phyloP scores from a whole-genome alignment of 2,888 invertebrate genomes.

The Drosophila tripunctata region DNA sequence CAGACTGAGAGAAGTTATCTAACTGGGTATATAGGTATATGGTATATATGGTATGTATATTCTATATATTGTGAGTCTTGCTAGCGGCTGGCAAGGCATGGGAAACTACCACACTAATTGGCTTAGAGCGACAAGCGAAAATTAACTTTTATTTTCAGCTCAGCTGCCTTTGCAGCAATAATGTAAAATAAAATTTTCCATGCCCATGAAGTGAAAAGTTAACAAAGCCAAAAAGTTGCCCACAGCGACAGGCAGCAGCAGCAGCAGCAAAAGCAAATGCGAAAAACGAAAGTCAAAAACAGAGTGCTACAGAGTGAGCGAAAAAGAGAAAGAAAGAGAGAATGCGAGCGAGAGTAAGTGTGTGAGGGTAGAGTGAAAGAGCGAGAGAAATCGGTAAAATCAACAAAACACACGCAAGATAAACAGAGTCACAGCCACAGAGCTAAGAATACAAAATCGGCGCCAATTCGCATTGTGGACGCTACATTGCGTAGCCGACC shows the following conservation, averaged over 20 bases:
- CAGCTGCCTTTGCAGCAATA: slow-evolving; percentile 58
- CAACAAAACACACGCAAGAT: slow-evolving; percentile 74
- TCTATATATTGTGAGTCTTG: background rate
- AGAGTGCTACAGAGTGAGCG: background rate
- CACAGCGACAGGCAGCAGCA: slow-evolving; percentile 41
- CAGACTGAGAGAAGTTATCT: slow-evolving; percentile 9
- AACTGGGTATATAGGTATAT: background rate
- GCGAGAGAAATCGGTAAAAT: slow-evolving; percentile 67
- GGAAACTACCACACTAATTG: slow-evolving; percentile 67
- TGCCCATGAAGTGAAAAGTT: slow-evolving; percentile 63
- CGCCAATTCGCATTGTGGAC: slow-evolving; percentile 40
- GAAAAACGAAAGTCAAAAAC: background rate
- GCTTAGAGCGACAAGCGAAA: slow-evolving; percentile 79
- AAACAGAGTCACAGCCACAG: slow-evolving; percentile 36
- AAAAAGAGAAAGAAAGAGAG: background rate
- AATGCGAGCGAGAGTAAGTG: slow-evolving; percentile 43
- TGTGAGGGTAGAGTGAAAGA: no score
- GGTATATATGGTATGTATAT: background rate
- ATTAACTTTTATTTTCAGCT: slow-evolving; percentile 74
- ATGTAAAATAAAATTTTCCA: slow-evolving; percentile 71
- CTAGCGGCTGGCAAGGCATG: background rate
- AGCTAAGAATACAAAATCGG: slow-evolving; percentile 41
- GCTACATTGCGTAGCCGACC: slow-evolving; percentile 53
- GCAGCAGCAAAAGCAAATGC: background rate
- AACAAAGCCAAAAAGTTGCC: slow-evolving; percentile 67